Conservation (phyloP, 2,113 vertebrate genomes). For the Pseudopodoces humilis region DNA sequence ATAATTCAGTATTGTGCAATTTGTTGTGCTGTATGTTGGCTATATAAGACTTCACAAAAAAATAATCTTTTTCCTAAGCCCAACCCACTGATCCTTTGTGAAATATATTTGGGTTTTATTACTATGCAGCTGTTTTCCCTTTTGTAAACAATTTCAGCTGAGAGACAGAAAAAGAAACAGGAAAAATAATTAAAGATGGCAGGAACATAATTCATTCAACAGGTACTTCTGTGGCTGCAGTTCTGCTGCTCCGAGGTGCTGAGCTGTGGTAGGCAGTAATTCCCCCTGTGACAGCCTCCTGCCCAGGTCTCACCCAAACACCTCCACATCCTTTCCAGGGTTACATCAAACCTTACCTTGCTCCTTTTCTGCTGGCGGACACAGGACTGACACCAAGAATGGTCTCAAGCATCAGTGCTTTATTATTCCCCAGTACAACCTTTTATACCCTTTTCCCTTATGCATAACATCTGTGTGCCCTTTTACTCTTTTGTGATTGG, state of each 20-base stretch:
- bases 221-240: neutral
- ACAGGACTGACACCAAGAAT: too few species aligned
- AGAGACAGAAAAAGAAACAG: neutral
- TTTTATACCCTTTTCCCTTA: too few species aligned
- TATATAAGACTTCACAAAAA: neutral
- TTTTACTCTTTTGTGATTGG: too few species aligned
- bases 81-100: neutral
- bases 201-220: neutral
- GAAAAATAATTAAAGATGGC: neutral
- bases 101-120: neutral
- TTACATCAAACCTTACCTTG: neutral
- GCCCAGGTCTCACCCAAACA: neutral
- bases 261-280: neutral
- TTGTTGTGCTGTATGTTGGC: neutral
- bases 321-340: neutral
- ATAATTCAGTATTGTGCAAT: neutral
- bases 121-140: neutral
- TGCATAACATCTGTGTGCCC: too few species aligned
- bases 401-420: too few species aligned
- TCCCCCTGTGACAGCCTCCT: neutral
- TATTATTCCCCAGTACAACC: too few species aligned
- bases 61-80: neutral
- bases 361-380: neutral
- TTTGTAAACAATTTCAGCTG: neutral
- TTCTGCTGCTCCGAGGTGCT: neutral